Evolutionary conservation across 2,113 vertebrate genomes (phyloP), one percentile per base, ranked within the genome.

Genomic region (Cromileptes altivelis): DNA sequence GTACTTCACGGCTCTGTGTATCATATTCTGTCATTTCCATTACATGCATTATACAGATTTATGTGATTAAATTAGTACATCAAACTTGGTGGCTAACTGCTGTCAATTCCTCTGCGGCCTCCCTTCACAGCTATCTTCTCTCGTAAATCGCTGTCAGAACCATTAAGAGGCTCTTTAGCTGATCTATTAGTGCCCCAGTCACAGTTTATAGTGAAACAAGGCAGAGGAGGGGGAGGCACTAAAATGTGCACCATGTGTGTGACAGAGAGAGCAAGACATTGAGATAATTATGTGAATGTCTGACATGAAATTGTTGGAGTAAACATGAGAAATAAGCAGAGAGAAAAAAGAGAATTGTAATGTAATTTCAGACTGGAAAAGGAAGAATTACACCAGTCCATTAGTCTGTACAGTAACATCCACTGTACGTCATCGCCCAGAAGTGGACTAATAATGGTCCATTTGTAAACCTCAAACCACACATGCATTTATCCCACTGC

Each of bases 381-480:
- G 56, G 1, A 49, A 25, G 27, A 53, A 57, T 23, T 33, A 4
- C 52, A 75, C 70, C 8, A 81, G 69, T 92, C 86, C 77, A 89
- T 91, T 85, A 90, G 82, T 52, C 65, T 42, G 50, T 10, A 45
- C 27, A 65, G 72, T 49, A 69, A 52, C 61, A 25, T 79, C 67
- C 33, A 15, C 40, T 76, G 55, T 40, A 21, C 67, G 8, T 67
- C 74, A 78, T 69, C 7, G 0, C 55, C 60, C 81, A 78, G 77
- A 72, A 78, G 70, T 75, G 68, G 57, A 75, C 57, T 83, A 87
- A 78, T 89, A 78, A 86, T 76, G 86, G 64, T 18, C 87, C 81
- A 88, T 87, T 91, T 89, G 76, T 61, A 78, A 84, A 89, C 88
- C 86, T 63, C 87, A 88, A 69, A 14, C 53, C 53, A 76, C 72